Base-by-base conservation (phyloP, 2,113 vertebrate species). In the Alethe diademata region DNA sequence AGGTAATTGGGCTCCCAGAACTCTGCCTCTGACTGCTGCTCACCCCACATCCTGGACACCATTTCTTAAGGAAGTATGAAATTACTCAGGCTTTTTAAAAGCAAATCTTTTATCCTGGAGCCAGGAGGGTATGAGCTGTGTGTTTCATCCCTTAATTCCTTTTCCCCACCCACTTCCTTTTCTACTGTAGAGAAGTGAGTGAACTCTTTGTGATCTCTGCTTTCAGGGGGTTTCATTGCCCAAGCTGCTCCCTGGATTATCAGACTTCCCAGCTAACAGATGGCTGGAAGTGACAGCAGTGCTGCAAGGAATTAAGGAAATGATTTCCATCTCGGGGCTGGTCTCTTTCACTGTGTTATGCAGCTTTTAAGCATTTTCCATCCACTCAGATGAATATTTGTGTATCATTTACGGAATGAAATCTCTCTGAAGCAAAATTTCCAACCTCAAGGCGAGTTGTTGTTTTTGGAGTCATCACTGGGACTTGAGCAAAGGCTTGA, bases 341-440 rank as follows among this genome's bases (percentile, higher is more conserved):
- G 47, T 82, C 80, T 87, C 24, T 0, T 28, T 87, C 31, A 5
- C 79, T 64, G 1, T 2, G 1, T 85, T 48, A 10, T 50, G 82
- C n/a, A 82, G 50, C 36, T 73, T 86, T 79, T 38, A 83, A 96
- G 78, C 38, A 4, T 93, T 96, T 95, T 95, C 96, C 93, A 28
- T 79, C 88, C 62, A 3, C 88, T 89, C 6, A 10, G 92, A 24
- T 60, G 82, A 94, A 43, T 45, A 26, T 82, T 86, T 86, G 74
- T 70, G 75, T 48, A 36, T 94, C 92, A 3, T 89, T 95, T 93
- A 94, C 12, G 12, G 95, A 90, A 92, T 53, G 71, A 85, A 95
- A 95, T 86, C 91, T 35, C 90, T 88, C 95, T 84, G 90, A 95
- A 84, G 78, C 90, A 48, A 14, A 72, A 86, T 97, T 97, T 96